phyloP scores from a whole-genome alignment of 1,140 invertebrate species.

The Macrotrachela quadricornifera region DNA sequence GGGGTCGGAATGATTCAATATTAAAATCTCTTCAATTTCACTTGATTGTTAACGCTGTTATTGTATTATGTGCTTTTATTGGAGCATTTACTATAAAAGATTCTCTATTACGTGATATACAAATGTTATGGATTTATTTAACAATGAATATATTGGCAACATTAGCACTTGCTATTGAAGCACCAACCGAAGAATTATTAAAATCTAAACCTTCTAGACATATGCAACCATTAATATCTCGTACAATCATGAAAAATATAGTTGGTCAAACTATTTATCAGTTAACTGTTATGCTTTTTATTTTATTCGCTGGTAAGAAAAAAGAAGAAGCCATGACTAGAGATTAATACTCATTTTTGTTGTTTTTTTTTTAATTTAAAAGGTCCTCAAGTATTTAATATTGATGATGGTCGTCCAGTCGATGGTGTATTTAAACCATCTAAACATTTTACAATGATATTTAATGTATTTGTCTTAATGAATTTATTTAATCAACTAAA shows the following conservation, averaged over 20 bases:
- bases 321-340: neutral
- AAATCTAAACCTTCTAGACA: slow-evolving; percentile 87
- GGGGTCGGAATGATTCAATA: slow-evolving; percentile 97
- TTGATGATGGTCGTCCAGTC: slow-evolving; percentile 52
- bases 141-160: slow-evolving; percentile 99
- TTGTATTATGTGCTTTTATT: slow-evolving; percentile 91
- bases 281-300: slow-evolving; percentile 71
- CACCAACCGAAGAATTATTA: slow-evolving; percentile 78
- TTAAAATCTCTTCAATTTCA: slow-evolving; percentile 99
- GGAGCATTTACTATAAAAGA: slow-evolving; percentile 83
- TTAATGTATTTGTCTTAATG: slow-evolving; percentile 99
- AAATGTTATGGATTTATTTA: slow-evolving; percentile 99
- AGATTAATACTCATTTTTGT: neutral
- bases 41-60: slow-evolving; percentile 91
- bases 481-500: slow-evolving; percentile 99
- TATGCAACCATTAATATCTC: slow-evolving; percentile 88
- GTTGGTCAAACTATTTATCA: slow-evolving; percentile 90
- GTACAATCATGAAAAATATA: slow-evolving; percentile 99
- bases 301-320: slow-evolving; percentile 53
- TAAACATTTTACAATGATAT: slow-evolving; percentile 94
- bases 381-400: slow-evolving; percentile 59
- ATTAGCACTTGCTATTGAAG: slow-evolving; percentile 88
- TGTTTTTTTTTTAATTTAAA: neutral
- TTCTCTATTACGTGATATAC: slow-evolving; percentile 59
- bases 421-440: slow-evolving; percentile 43